Evolutionary conservation across 2,113 vertebrate genomes (phyloP).

Genomic region (Clarias magur): DNA sequence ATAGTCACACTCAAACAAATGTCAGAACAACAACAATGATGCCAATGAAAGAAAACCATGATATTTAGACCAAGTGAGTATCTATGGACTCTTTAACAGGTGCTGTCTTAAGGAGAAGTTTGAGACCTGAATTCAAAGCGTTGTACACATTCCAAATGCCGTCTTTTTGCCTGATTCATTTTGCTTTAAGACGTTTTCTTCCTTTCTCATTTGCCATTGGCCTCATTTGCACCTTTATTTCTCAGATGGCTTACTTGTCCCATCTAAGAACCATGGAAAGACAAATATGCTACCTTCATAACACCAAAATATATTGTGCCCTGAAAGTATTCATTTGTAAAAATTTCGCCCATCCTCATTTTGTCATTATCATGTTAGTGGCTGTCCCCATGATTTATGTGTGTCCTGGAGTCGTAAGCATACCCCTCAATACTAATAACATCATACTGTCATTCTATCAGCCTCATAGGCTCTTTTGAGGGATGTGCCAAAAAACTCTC

Average conservation of each 20-base stretch:
- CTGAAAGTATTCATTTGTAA: slow-evolving; percentile 35
- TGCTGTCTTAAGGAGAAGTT: neutral
- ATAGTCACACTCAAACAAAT: neutral
- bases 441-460: slow-evolving; percentile 33
- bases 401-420: slow-evolving; percentile 23
- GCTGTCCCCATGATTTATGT: slow-evolving; percentile 32
- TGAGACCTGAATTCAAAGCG: neutral
- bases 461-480: slow-evolving; percentile 43
- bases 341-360: slow-evolving; percentile 18
- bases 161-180: neutral
- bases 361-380: slow-evolving; percentile 17
- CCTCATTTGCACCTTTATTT: neutral
- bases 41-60: neutral
- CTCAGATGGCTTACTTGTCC: neutral
- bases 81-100: neutral
- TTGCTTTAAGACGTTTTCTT: neutral
- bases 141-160: neutral
- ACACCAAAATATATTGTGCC: neutral
- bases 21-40: neutral
- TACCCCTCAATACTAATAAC: slow-evolving; percentile 42
- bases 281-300: slow-evolving; percentile 13
- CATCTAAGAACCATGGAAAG: slow-evolving; percentile 5
- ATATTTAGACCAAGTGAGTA: neutral
- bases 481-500: slow-evolving; percentile 11
- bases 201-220: neutral